A percentile compares a stretch with the other conserved stretches of the same genome.
These are phyloP conservation scores for Heterohyrax brucei DNA, from an alignment of 2,797 vertebrate genomes.

Conservation along the genomic window DNA sequence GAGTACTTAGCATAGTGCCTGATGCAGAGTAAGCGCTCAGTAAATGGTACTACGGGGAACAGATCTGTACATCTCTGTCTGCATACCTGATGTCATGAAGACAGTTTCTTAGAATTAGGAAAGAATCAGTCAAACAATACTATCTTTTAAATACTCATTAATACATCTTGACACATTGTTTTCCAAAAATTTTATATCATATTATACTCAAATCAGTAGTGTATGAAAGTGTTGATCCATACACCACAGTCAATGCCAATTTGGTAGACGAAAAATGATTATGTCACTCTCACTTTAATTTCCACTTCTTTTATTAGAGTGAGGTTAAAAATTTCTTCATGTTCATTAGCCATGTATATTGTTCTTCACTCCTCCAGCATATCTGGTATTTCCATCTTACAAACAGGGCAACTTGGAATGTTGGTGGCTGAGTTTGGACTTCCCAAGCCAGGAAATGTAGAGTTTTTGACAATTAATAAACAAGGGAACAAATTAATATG, in stretches of 20 bases:
- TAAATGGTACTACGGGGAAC: background rate
- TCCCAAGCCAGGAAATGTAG: background rate
- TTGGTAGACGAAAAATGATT: background rate
- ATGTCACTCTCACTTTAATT: conserved; percentile 12
- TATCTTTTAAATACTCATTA: conserved; percentile 43
- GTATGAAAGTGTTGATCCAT: conserved; percentile 14
- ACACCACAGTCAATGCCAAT: background rate
- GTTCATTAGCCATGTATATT: background rate
- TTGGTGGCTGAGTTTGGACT: background rate
- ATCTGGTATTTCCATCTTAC: background rate
- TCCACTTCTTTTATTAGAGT: background rate
- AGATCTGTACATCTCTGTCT: background rate
- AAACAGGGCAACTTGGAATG: background rate
- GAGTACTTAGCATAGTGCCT: background rate
- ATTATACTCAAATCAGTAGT: background rate
- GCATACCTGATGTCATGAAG: background rate
- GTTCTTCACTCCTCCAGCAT: background rate
- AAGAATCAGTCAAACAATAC: background rate
- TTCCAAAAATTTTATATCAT: background rate
- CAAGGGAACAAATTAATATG: background rate
- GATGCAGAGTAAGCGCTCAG: background rate
- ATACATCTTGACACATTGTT: conserved; percentile 51
- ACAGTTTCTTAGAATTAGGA: background rate
- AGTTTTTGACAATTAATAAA: conserved; percentile 16
- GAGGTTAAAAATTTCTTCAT: conserved; percentile 23